Conservation (phyloP, 2,113 vertebrate species). For the Cyrtonyx montezumae region DNA sequence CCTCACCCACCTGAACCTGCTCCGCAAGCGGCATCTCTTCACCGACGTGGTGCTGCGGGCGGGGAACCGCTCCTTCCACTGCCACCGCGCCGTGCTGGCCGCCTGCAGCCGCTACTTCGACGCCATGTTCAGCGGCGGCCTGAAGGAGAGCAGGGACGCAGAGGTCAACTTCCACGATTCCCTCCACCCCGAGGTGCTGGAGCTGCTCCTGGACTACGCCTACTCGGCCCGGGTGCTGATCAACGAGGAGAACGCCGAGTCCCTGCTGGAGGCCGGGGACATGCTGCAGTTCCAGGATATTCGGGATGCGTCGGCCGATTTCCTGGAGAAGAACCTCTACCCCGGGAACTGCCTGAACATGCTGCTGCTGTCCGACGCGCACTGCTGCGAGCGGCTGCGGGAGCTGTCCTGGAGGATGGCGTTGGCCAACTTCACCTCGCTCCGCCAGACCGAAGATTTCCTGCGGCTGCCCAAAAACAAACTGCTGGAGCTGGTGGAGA, state of each 20-base stretch:
- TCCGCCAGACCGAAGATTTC: constrained; percentile 85
- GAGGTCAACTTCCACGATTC: constrained; percentile 85
- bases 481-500: constrained; percentile 66
- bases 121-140: constrained; percentile 85
- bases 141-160: constrained; percentile 82
- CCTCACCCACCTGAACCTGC: constrained; percentile 83
- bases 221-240: constrained; percentile 86
- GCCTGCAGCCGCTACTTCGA: constrained; percentile 87
- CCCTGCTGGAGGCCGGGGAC: constrained; percentile 83
- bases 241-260: constrained; percentile 86
- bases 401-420: constrained; percentile 87
- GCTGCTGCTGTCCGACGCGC: constrained; percentile 83
- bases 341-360: constrained; percentile 85
- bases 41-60: constrained; percentile 85
- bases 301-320: constrained; percentile 83
- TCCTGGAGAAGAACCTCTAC: constrained; percentile 84
- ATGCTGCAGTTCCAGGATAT: constrained; percentile 87
- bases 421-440: constrained; percentile 83
- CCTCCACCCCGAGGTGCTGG: constrained; percentile 84
- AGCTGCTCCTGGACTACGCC: constrained; percentile 84
- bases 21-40: constrained; percentile 83
- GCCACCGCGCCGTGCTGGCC: constrained; percentile 84
- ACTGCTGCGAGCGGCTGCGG: constrained; percentile 83
- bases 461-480: constrained; percentile 85
- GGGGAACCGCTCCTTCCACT: constrained; percentile 79